A percentile compares a stretch with the other conserved stretches of the same genome.
Conservation (phyloP, 2,888 invertebrate genomes). For the Limnephilus marmoratus region DNA sequence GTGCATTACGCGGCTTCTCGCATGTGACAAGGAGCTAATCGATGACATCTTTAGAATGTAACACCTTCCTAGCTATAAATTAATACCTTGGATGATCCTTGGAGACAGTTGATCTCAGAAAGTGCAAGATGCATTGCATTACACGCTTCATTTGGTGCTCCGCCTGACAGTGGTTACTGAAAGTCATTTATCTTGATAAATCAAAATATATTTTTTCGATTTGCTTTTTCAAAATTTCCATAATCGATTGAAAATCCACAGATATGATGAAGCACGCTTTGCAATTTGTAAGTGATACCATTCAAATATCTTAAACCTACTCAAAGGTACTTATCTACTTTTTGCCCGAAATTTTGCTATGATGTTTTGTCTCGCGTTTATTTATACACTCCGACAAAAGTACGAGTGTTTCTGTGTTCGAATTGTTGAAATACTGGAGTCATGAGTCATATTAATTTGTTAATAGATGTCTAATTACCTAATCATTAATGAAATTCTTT, state of each 20-base stretch:
- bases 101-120: not conserved
- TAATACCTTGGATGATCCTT: not conserved
- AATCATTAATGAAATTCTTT: not conserved
- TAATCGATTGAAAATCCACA: not conserved
- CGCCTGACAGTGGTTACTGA: not conserved
- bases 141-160: not conserved
- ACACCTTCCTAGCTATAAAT: conserved; percentile 15
- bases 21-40: conserved; percentile 6
- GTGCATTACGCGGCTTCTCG: not conserved
- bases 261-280: not conserved
- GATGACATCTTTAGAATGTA: conserved; percentile 25
- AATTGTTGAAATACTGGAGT: not conserved
- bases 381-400: not conserved
- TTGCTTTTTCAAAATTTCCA: not conserved
- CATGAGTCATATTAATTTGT: too few relatives aligned
- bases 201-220: not conserved
- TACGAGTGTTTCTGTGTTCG: not conserved
- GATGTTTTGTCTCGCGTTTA: not conserved
- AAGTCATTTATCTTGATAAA: not conserved
- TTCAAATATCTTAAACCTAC: not conserved
- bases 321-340: too few relatives aligned
- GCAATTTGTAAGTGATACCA: not conserved
- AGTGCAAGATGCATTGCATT: conserved; percentile 2
- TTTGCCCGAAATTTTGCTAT: too few relatives aligned
- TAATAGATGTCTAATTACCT: not conserved